Evolutionary conservation across 2,113 vertebrate species (phyloP).

Genomic region (Salvelinus alpinus): DNA sequence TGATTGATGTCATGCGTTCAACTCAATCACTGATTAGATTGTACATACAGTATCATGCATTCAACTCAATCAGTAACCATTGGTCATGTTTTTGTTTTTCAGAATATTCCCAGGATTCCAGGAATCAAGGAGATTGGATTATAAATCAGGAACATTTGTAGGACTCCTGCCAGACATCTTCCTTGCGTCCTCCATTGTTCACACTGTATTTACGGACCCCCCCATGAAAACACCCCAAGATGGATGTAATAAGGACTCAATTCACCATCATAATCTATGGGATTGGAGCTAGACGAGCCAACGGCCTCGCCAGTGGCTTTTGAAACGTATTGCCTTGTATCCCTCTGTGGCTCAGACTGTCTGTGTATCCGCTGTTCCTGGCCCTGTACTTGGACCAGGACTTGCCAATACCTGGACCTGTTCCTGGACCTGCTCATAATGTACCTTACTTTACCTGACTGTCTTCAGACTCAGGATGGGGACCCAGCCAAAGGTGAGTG

Average conservation of each 20-base stretch:
- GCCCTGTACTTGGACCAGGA: not conserved
- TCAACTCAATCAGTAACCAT: not conserved
- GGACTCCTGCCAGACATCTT: not conserved
- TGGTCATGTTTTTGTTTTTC: slow-evolving; percentile 5
- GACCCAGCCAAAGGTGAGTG: slow-evolving; percentile 35
- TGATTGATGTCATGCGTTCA: not conserved
- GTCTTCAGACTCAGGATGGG: slow-evolving; percentile 5
- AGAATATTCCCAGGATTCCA: slow-evolving; percentile 26
- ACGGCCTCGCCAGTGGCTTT: slow-evolving; percentile 26
- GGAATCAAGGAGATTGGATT: slow-evolving; percentile 14
- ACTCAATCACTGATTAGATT: too few species aligned
- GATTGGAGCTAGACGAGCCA: slow-evolving; percentile 13
- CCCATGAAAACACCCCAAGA: slow-evolving; percentile 1
- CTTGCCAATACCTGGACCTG: not conserved
- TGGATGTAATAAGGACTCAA: slow-evolving; percentile 13
- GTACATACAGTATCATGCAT: not conserved
- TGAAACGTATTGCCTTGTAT: slow-evolving; percentile 27
- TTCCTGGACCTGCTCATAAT: not conserved
- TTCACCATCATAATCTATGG: slow-evolving; percentile 10
- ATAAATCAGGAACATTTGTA: slow-evolving; percentile 15
- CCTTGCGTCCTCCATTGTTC: not conserved
- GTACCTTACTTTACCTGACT: slow-evolving; percentile 6
- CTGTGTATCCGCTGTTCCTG: slow-evolving; percentile 7
- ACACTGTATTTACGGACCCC: not conserved
- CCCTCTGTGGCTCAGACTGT: slow-evolving; percentile 12